Conservation (phyloP, 2,113 vertebrate genomes). For the Ranitomeya variabilis region DNA sequence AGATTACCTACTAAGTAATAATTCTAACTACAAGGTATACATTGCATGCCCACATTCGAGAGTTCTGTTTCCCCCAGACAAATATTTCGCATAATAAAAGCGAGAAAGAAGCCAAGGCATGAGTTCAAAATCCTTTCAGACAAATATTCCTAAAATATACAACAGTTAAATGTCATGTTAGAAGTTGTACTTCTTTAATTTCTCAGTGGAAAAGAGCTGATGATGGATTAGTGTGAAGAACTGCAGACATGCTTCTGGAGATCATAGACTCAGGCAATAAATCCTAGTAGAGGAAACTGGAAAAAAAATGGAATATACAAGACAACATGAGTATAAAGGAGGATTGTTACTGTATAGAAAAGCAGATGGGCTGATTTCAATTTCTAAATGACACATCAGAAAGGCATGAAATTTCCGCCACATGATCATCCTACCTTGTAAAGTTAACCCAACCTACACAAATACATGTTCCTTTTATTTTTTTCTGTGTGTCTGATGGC, state of each 20-base stretch:
- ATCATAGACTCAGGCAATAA: constrained; percentile 1
- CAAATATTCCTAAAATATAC: neutral
- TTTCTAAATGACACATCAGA: constrained; percentile 5
- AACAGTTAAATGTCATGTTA: neutral
- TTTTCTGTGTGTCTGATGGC: neutral
- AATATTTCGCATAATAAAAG: neutral
- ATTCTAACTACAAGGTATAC: constrained; percentile 10
- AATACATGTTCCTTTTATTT: neutral
- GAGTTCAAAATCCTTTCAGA: neutral
- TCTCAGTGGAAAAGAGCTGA: constrained; percentile 3
- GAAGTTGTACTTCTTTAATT: neutral
- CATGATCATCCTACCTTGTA: neutral
- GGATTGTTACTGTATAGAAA: constrained; percentile 36
- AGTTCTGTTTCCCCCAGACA: neutral
- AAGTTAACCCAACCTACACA: neutral
- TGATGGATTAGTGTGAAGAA: constrained; percentile 16
- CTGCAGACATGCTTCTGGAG: neutral
- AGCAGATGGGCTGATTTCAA: constrained; percentile 45
- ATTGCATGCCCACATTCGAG: constrained; percentile 18
- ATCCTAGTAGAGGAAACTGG: neutral
- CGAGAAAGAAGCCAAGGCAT: neutral
- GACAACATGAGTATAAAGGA: constrained; percentile 16
- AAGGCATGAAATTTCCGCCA: constrained; percentile 20
- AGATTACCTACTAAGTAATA: constrained; percentile 27
- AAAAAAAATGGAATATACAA: constrained; percentile 39